Evolutionary conservation across 1,140 invertebrate species (phyloP), one percentile per base, ranked within the genome.

Genomic region (Lysiphlebus fabarum): DNA sequence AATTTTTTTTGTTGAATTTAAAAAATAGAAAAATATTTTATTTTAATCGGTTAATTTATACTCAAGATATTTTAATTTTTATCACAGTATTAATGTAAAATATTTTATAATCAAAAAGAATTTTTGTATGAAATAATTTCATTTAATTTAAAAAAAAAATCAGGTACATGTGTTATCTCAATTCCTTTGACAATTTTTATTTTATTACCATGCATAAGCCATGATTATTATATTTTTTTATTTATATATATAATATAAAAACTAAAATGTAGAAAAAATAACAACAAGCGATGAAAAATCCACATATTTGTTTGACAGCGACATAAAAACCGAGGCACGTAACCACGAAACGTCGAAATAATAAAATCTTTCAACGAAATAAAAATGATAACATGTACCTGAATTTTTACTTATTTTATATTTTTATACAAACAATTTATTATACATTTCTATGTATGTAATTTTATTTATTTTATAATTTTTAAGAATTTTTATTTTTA

Each of bases 311-410:
- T 26, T 26, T 26, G 17, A 26, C 17, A 26, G 17, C 49, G 36
- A 37, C 36, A 51, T 51, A 51, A 51, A 51, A 26, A 51, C 38
- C 49, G 38, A 55, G 38, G 58, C 51, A 60, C 53, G 53, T 60
- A 55, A 59, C 58, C 58, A 42, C 58, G 36, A 59, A 54, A 58
- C 56, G 56, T 59, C 42, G 49, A 59, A 59, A 59, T 59, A 59
- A 59, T 59, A 59, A 59, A 59, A 59, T 59, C 51, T 54, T 50
- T 47, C 43, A 12, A 7, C 34, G 47, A 42, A 59, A 59, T 14
- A 36, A 59, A 54, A 59, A 59, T 59, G 54, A 59, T 59, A 58
- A 59, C 58, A 26, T 33, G 47, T 49, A 54, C 37, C 53, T 36
- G 40, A 14, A 5, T 54, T 47, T 59, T 47, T 36, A 33, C 34